Percentiles rank a stretch among this genome's conserved stretches.
phyloP scores from a whole-genome alignment of 2,797 vertebrate genomes.

The Micromesistius poutassou region DNA sequence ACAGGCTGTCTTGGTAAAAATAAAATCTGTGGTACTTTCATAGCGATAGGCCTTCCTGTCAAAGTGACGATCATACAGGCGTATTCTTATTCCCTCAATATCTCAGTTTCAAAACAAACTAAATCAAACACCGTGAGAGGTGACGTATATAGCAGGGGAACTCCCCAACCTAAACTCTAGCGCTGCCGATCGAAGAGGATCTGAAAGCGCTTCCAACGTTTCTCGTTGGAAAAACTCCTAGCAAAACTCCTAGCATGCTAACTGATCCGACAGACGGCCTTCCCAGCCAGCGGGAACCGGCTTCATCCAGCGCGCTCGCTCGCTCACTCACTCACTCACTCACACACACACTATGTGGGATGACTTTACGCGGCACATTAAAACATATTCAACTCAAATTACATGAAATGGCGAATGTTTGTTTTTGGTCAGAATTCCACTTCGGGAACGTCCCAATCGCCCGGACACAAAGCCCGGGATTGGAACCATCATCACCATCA shows the following conservation, averaged over 20 bases:
- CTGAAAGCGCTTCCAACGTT: conserved; percentile 35
- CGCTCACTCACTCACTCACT: conserved; percentile 4
- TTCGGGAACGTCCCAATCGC: conserved; percentile 16
- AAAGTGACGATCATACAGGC: conserved; percentile 56
- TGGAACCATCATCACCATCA: neutral
- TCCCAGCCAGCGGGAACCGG: conserved; percentile 75
- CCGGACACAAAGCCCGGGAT: neutral
- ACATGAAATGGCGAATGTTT: neutral
- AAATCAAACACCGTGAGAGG: neutral
- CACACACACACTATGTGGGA: neutral
- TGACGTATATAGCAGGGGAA: conserved; percentile 21
- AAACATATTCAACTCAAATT: neutral
- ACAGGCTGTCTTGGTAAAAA: conserved; percentile 21
- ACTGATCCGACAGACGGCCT: conserved; percentile 5
- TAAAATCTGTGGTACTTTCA: conserved; percentile 23
- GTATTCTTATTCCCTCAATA: conserved; percentile 2
- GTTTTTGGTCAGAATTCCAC: conserved; percentile 57
- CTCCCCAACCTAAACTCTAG: conserved; percentile 18
- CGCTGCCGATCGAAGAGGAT: conserved; percentile 14
- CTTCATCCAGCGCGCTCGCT: conserved; percentile 21
- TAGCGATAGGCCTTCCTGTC: conserved; percentile 45
- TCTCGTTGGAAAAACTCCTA: no score
- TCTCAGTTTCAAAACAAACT: conserved; percentile 34
- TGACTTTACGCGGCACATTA: neutral
- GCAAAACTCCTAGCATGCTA: conserved; percentile 8